A percentile compares a stretch with the other conserved stretches of the same genome.
phyloP scores from a whole-genome alignment of 1,140 invertebrate genomes.

The Listronotus bonariensis region DNA sequence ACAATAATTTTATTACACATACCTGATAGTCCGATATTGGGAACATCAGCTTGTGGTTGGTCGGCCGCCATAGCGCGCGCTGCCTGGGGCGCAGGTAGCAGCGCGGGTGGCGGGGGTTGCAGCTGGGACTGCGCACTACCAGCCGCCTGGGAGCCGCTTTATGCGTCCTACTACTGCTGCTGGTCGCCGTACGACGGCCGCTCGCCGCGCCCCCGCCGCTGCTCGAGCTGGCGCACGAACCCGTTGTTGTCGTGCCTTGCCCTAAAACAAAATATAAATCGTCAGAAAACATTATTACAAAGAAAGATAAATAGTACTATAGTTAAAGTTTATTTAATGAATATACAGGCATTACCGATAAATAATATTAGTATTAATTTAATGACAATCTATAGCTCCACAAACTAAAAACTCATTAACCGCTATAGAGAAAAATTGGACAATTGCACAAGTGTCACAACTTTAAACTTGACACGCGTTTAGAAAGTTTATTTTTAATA shows the following conservation, averaged over 20 bases:
- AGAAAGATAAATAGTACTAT: too few species aligned
- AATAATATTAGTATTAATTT: too few species aligned
- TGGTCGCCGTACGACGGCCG: constrained; percentile 41
- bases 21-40: constrained; percentile 52
- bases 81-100: constrained; percentile 18
- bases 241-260: constrained; percentile 63
- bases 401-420: too few species aligned
- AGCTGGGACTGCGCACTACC: constrained; percentile 42
- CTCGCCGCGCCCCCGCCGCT: constrained; percentile 49
- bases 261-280: constrained; percentile 36
- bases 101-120: constrained; percentile 35
- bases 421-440: too few species aligned
- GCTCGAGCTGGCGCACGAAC: constrained; percentile 74
- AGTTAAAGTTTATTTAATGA: too few species aligned
- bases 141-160: constrained; percentile 50
- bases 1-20: constrained; percentile 4
- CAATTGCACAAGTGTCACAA: too few species aligned
- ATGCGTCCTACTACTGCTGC: constrained; percentile 49
- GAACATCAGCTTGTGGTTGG: constrained; percentile 47
- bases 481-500: too few species aligned
- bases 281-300: not conserved
- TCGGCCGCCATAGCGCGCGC: constrained; percentile 47
- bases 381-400: too few species aligned
- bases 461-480: too few species aligned
- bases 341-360: too few species aligned